Evolutionary conservation across 2,888 invertebrate genomes (phyloP).

Genomic region (Nineta flava): DNA sequence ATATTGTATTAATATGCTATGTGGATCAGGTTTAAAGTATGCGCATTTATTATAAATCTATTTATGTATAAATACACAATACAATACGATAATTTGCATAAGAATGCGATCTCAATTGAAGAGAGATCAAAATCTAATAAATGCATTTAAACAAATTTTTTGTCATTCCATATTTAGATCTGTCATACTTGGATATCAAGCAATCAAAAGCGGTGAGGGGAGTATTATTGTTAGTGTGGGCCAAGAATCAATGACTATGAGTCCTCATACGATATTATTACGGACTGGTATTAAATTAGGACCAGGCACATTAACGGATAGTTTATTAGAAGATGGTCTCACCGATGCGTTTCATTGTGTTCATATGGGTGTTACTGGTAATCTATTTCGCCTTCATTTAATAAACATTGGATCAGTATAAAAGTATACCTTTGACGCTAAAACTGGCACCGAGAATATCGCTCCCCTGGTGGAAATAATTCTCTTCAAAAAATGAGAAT

Average conservation of each 20-base stretch:
- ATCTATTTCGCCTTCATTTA: not conserved
- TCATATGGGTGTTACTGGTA: conserved; percentile 69
- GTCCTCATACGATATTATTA: conserved; percentile 49
- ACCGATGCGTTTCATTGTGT: conserved; percentile 56
- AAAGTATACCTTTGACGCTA: too few relatives aligned
- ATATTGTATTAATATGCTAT: conserved; percentile 58
- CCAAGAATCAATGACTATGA: conserved; percentile 67
- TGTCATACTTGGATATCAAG: conserved; percentile 48
- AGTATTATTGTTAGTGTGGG: conserved; percentile 60
- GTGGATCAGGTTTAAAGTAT: conserved; percentile 68
- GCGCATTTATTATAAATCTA: conserved; percentile 14
- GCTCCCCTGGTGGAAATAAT: too few relatives aligned
- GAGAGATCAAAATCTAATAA: too few relatives aligned
- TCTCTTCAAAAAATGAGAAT: too few relatives aligned
- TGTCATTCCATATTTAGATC: conserved; percentile 30
- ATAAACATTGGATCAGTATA: too few relatives aligned
- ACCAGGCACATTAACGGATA: conserved; percentile 41
- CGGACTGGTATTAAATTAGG: conserved; percentile 53
- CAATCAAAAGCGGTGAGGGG: conserved; percentile 49
- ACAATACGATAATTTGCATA: too few relatives aligned
- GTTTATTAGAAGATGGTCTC: conserved; percentile 51
- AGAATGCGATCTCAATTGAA: too few relatives aligned
- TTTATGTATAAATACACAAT: not conserved
- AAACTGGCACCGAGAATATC: too few relatives aligned
- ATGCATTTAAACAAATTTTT: too few relatives aligned